Base-by-base conservation (phyloP, 2,888 invertebrate genomes). In the Drosophila paramelanica region DNA sequence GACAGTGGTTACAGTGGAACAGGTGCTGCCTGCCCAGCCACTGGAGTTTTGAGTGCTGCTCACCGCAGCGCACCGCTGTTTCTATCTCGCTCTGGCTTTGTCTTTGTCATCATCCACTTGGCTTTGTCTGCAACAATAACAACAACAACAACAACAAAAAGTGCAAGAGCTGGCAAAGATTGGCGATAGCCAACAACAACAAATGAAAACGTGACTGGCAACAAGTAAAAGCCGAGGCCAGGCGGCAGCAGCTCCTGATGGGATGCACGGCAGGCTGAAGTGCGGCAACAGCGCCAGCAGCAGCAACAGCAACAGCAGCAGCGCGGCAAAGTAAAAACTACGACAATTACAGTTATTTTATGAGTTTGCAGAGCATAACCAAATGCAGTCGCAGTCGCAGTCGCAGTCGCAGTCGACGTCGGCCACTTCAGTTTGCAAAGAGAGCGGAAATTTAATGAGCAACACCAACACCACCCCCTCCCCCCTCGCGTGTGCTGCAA, bases 341-440 rank as follows among this genome's bases (percentile, higher is more conserved):
- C 86, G 73, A 88, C 89, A 89, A 89, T 88, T 84, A 88, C 84
- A 89, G 89, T 88, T 88, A 84, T 84, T 84, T 84, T 67, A 84
- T 84, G 87, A 84, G 79, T 88, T 88, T 84, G 87, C 88, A 84
- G 89, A 84, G 89, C 84, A 89, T 71, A 83, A 88, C 89, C 75
- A 64, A 64, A 57, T 59, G 65, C 78, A 77, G 47, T 39, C 61
- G 42, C 31, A 25, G 49, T 20, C 10, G 46, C 7, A 23, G 25
- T 23, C 17, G 36, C 7, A 5, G 41, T 6, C 43, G 17, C 1
- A 50, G 17, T 10, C 51, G n/a, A n/a, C 59, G 23, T 31, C 43
- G 33, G 59, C 72, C 72, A 88, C 83, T 88, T 86, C 81, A 81
- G 62, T 66, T 73, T 78, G 81, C 84, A 87, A 88, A 79, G 87